Base-by-base conservation (phyloP, 2,797 vertebrate genomes). In the Myoxocephalus aenaeus region DNA sequence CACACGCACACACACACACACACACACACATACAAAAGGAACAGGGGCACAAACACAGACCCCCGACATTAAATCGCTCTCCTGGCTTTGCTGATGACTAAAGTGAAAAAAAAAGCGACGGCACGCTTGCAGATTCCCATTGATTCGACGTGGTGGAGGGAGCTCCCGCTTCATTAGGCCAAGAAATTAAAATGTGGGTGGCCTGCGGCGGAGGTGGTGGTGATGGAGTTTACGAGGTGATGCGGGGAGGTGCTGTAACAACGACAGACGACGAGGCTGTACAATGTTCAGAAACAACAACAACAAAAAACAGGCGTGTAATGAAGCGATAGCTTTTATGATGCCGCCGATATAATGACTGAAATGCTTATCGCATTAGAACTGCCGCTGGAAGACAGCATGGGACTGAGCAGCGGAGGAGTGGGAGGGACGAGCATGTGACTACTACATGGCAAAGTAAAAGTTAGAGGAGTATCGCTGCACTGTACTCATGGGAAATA, bases 161-260 rank as follows among this genome's bases (percentile, higher is more conserved):
- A 75, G 82, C 84, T 87, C 82, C 71, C 83, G 93, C 92, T 95
- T 95, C 95, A 95, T 95, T 95, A 95, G 93, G 92, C 94, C 94
- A 94, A 94, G 93, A 95, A 95, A 95, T 95, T 94, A 94, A 95
- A 94, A 95, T 89, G 88, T 85, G 85, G 89, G 89, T 32, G 79
- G 90, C 89, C 82, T 86, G 84, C 18, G 70, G 83, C 62, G 87
- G 76, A 80, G 80, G 14, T 42, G 40, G 40, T 38, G 64, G 80
- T 18, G 77, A 53, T 3, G 75, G 72, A 69, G 73, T 84, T 50
- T 83, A 82, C 7, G 36, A 75, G 78, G 54, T 57, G 70, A 86
- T 70, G 67, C 36, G 57, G 68, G 80, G 83, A 82, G 82, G 71
- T 70, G 75, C 70, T 80, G 71, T 62, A 82, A 79, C 68, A 83